Percentiles rank a stretch among this genome's conserved stretches.
These are phyloP conservation scores for Drosophila pseudoananassae DNA, from an alignment of 1,140 invertebrate genomes.

Conservation along the genomic window DNA sequence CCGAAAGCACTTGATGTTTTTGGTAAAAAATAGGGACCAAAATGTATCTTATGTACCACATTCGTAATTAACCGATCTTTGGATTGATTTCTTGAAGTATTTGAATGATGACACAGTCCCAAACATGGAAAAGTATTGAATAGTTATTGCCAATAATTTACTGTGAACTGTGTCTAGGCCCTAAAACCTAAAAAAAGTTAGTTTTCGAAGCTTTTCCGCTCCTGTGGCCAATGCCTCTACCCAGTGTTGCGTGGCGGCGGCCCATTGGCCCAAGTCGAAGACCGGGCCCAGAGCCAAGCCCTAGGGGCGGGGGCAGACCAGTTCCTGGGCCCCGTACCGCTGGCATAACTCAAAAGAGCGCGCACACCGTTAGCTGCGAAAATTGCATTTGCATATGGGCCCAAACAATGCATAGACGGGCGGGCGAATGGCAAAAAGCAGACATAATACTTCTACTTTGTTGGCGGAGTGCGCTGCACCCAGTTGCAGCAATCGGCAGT, in stretches of 20 bases:
- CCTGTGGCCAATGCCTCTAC: constrained; percentile 34
- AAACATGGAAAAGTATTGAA: no score
- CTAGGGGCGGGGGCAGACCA: neutral
- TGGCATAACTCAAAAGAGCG: constrained; percentile 81
- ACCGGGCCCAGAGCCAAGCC: constrained; percentile 1
- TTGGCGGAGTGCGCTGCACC: constrained; percentile 52
- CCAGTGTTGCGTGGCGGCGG: constrained; percentile 78
- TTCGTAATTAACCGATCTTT: no score
- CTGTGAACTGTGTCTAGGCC: neutral
- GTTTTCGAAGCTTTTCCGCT: constrained; percentile 19
- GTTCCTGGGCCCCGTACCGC: constrained; percentile 5
- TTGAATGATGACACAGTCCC: no score
- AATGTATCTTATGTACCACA: no score
- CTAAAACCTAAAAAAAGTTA: neutral
- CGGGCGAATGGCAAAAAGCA: constrained; percentile 44
- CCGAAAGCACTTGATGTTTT: constrained; percentile 45
- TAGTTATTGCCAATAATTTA: neutral
- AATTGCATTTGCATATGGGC: constrained; percentile 79
- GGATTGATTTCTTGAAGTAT: no score
- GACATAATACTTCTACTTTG: constrained; percentile 2
- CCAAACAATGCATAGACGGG: constrained; percentile 65
- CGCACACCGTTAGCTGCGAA: constrained; percentile 79
- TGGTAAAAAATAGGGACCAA: constrained; percentile 8
- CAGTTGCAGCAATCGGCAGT: constrained; percentile 63
- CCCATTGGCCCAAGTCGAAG: constrained; percentile 69